Conservation (phyloP, 2,113 vertebrate genomes). For the Menura novaehollandiae region DNA sequence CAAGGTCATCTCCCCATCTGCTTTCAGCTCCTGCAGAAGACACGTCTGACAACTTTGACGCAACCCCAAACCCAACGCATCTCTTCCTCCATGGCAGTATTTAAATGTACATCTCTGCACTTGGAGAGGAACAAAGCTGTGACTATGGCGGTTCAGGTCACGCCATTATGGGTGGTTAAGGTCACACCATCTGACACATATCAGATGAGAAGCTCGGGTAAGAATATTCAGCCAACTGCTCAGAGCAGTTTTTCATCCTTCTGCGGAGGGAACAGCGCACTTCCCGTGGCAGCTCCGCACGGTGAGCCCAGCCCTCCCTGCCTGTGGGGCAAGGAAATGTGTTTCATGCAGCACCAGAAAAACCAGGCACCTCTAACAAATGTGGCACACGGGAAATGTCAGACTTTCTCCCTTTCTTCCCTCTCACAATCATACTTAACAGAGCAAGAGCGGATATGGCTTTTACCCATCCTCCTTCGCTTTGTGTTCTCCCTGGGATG, state of each 20-base stretch:
- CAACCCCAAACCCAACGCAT: neutral
- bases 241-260: neutral
- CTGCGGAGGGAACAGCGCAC: neutral
- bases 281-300: fast-evolving
- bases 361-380: neutral
- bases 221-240: neutral
- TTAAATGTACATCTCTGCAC: neutral
- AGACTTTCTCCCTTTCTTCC: neutral
- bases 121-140: neutral
- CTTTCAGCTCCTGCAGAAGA: constrained; percentile 10
- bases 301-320: fast-evolving
- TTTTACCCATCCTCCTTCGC: neutral
- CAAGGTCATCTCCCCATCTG: constrained; percentile 8
- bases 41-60: constrained; percentile 10
- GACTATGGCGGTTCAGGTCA: neutral
- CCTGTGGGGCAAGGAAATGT: fast-evolving
- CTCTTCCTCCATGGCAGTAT: neutral
- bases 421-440: fast-evolving
- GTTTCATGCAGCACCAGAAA: neutral
- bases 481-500: neutral
- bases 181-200: constrained; percentile 33
- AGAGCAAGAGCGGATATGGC: neutral
- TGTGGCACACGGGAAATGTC: fast-evolving
- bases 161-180: neutral
- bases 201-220: neutral